These are phyloP conservation scores for Piprites chloris DNA, from an alignment of 2,113 vertebrate genomes.

Conservation along the genomic window DNA sequence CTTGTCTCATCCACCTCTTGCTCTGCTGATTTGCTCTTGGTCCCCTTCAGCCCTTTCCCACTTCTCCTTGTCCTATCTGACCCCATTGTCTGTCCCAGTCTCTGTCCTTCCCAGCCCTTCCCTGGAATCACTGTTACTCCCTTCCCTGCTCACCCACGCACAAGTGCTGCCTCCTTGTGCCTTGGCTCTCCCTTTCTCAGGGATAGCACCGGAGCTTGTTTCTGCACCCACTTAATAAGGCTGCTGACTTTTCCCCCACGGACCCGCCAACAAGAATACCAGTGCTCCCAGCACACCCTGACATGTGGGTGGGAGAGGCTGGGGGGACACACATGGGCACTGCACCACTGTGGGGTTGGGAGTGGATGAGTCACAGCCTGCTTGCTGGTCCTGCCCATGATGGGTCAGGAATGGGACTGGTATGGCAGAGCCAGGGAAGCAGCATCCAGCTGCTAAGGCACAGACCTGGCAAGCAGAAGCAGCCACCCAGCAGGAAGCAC, in stretches of 20 bases:
- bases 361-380: not conserved
- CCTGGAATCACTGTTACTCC: not conserved
- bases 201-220: fast-evolving
- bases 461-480: not conserved
- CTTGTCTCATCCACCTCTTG: not conserved
- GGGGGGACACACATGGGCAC: not conserved
- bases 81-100: not conserved
- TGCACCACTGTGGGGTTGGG: not conserved
- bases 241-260: not conserved
- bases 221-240: not conserved
- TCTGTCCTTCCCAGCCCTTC: not conserved
- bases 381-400: not conserved
- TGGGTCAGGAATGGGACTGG: not conserved
- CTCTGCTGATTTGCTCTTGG: not conserved
- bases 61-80: not conserved
- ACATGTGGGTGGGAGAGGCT: fast-evolving
- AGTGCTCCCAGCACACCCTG: not conserved
- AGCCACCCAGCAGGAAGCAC: not conserved
- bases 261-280: not conserved
- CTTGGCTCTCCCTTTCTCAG: not conserved
- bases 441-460: fast-evolving
- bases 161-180: fast-evolving
- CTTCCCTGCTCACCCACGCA: not conserved
- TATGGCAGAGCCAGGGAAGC: not conserved
- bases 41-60: not conserved